Percentiles rank a stretch among this genome's conserved stretches.
phyloP scores from a whole-genome alignment of 1,140 invertebrate species.

The Euura lappo region DNA sequence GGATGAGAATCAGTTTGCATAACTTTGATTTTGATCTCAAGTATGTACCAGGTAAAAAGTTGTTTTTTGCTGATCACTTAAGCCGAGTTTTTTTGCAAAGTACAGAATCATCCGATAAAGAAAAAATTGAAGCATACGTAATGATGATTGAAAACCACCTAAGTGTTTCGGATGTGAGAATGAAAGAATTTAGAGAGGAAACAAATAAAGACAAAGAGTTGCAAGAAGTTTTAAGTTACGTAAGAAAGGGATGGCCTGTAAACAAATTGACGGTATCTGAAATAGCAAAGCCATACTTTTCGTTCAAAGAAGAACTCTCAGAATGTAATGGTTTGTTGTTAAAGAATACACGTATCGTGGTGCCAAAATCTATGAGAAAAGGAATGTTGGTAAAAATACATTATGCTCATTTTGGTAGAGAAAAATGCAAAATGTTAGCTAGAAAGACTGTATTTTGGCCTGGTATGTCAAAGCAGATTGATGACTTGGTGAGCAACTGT shows the following conservation, averaged over 20 bases:
- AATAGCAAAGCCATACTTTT: conserved; percentile 40
- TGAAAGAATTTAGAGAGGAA: background rate
- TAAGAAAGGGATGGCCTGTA: conserved; percentile 50
- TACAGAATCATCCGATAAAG: conserved; percentile 6
- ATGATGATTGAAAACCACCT: background rate
- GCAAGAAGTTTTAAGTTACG: conserved; percentile 31
- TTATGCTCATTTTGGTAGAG: conserved; percentile 55
- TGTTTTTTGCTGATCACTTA: conserved; percentile 36
- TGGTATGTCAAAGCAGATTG: conserved; percentile 53
- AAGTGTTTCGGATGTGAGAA: background rate
- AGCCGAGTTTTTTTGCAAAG: conserved; percentile 28
- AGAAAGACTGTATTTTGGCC: conserved; percentile 55
- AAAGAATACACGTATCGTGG: conserved; percentile 43
- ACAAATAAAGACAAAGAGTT: background rate
- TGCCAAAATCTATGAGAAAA: conserved; percentile 44
- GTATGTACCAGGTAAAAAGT: conserved; percentile 33
- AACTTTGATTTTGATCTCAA: conserved; percentile 36
- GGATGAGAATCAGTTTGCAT: conserved; percentile 37
- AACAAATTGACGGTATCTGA: conserved; percentile 12
- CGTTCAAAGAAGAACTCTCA: conserved; percentile 41
- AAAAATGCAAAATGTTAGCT: conserved; percentile 47
- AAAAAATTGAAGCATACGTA: conserved; percentile 4
- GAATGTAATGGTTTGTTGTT: conserved; percentile 44
- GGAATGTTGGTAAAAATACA: conserved; percentile 51
- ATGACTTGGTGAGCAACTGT: conserved; percentile 51